A percentile compares a stretch with the other conserved stretches of the same genome.
phyloP scores from a whole-genome alignment of 2,113 vertebrate genomes.

The Jacana jacana region DNA sequence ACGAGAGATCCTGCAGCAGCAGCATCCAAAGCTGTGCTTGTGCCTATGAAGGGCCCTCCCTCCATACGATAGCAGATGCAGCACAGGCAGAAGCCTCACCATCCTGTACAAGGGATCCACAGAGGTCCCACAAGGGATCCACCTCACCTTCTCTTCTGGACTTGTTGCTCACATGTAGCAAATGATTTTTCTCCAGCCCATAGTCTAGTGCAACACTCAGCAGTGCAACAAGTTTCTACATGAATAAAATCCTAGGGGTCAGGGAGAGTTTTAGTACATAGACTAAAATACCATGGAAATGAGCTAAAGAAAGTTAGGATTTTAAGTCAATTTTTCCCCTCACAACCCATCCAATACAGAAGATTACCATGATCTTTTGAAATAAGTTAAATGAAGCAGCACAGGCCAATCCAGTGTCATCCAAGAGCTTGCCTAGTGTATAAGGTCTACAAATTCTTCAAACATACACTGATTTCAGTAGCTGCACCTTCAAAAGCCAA shows the following conservation, averaged over 20 bases:
- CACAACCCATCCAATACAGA: not conserved
- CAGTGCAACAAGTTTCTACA: not conserved
- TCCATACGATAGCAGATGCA: not conserved
- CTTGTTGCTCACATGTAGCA: not conserved
- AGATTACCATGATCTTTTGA: not conserved
- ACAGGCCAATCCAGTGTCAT: not conserved
- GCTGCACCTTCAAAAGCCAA: not conserved
- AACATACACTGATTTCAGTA: not conserved
- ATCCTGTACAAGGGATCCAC: not conserved
- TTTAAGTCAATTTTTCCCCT: not conserved
- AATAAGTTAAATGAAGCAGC: not conserved
- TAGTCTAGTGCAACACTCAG: not conserved
- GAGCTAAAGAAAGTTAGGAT: not conserved
- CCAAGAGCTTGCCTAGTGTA: not conserved
- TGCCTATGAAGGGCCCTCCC: not conserved
- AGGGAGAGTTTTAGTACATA: not conserved
- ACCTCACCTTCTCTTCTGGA: not conserved
- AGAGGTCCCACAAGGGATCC: not conserved
- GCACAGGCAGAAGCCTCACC: not conserved
- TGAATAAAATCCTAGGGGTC: not conserved
- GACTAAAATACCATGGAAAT: not conserved
- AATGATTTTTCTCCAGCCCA: not conserved
- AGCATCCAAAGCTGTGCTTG: not conserved
- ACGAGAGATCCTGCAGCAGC: not conserved
- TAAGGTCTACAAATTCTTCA: not conserved